Conservation (phyloP, 2,888 invertebrate genomes). For the Norana najaformis region DNA sequence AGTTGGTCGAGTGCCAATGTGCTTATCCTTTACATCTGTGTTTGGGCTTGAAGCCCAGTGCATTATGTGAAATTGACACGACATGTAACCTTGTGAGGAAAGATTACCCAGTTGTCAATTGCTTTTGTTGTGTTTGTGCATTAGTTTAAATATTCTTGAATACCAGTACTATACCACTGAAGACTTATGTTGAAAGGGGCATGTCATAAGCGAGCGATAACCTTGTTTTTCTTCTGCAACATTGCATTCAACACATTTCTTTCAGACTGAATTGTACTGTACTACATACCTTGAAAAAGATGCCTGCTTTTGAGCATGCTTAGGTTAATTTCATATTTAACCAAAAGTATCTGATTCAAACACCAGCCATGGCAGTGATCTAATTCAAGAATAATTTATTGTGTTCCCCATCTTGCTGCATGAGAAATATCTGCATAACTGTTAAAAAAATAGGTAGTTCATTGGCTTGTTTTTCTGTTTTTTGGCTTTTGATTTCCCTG, state of each 20-base stretch:
- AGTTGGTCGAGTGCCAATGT: background rate
- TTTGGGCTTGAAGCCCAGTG: background rate
- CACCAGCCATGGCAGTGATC: background rate
- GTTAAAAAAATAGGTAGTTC: background rate
- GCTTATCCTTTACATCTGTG: background rate
- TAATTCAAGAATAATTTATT: background rate
- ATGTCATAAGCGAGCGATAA: background rate
- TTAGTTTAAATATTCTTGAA: background rate
- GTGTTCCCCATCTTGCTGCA: background rate
- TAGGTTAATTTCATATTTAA: background rate
- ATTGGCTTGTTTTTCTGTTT: background rate
- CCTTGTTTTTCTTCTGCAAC: background rate
- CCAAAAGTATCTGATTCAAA: background rate
- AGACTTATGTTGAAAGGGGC: background rate
- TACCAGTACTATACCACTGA: background rate
- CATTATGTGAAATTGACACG: background rate
- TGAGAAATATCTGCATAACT: no score
- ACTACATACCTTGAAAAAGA: background rate
- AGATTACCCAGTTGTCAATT: background rate
- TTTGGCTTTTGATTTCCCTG: background rate
- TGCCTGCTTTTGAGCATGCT: background rate
- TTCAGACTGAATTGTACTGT: background rate
- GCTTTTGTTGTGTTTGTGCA: background rate
- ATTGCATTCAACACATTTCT: background rate
- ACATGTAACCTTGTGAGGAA: background rate